Percentiles rank a stretch among this genome's conserved stretches.
These are phyloP conservation scores for Semnornis frantzii DNA, from an alignment of 2,113 vertebrate genomes.

Conservation along the genomic window DNA sequence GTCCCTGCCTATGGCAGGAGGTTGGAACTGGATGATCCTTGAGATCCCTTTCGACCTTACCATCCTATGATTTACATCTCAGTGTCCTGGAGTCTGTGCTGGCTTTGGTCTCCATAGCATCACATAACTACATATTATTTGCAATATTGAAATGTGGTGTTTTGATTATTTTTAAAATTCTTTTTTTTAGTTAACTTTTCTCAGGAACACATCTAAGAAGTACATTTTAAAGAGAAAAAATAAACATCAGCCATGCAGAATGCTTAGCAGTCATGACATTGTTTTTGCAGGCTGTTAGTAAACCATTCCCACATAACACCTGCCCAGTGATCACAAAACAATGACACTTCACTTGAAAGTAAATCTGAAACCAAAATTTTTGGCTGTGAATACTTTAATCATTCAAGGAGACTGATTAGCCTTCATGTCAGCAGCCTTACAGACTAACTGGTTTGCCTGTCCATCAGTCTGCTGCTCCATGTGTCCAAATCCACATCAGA, in stretches of 20 bases:
- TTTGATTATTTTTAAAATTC: neutral
- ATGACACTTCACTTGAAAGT: neutral
- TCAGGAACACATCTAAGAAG: neutral
- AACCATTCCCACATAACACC: neutral
- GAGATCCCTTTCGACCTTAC: too few relatives aligned
- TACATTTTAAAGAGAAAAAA: neutral
- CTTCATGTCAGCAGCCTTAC: neutral
- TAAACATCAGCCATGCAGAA: neutral
- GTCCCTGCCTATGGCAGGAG: too few relatives aligned
- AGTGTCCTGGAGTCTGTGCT: neutral
- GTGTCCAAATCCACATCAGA: neutral
- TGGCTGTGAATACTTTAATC: neutral
- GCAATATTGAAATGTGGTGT: neutral
- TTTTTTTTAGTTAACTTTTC: neutral
- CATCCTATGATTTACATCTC: neutral
- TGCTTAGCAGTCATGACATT: neutral
- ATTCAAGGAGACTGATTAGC: neutral
- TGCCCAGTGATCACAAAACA: neutral
- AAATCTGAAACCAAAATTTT: conserved; percentile 9
- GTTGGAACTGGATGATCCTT: too few relatives aligned
- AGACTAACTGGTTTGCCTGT: neutral
- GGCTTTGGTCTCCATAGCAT: neutral
- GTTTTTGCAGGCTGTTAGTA: neutral
- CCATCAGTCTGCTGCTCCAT: conserved; percentile 14
- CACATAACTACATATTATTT: neutral